These are phyloP conservation scores for Scaptomyza tumidula DNA, from an alignment of 2,888 invertebrate species.

Conservation along the genomic window DNA sequence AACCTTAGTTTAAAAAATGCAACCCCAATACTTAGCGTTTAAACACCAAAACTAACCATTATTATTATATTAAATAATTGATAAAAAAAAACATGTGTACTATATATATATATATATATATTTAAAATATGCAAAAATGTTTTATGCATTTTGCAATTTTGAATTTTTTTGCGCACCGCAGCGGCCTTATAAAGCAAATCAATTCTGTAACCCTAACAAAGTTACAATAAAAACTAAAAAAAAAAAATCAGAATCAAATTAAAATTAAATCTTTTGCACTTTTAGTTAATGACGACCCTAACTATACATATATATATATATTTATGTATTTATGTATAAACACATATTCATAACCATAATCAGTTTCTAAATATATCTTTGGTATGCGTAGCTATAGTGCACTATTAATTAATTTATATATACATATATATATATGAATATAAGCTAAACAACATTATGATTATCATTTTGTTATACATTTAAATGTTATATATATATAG, in stretches of 20 bases:
- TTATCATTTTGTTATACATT: slow-evolving; percentile 49
- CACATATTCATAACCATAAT: slow-evolving; percentile 25
- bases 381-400: slow-evolving; percentile 65
- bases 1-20: slow-evolving; percentile 40
- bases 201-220: slow-evolving; percentile 2
- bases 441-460: slow-evolving; percentile 26
- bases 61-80: slow-evolving; percentile 7
- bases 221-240: slow-evolving; percentile 26
- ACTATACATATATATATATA: slow-evolving; percentile 18
- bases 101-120: slow-evolving; percentile 27
- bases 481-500: slow-evolving; percentile 48
- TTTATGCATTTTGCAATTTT: slow-evolving; percentile 18
- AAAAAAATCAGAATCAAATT: slow-evolving; percentile 22
- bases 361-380: slow-evolving; percentile 33
- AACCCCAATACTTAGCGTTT: slow-evolving; percentile 16
- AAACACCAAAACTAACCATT: background rate
- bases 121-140: background rate
- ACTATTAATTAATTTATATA: slow-evolving; percentile 69
- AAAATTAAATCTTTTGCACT: slow-evolving; percentile 42
- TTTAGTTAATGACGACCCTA: slow-evolving; percentile 59
- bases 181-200: slow-evolving; percentile 70
- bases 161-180: slow-evolving; percentile 64
- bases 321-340: slow-evolving; percentile 17
- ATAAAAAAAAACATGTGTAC: slow-evolving; percentile 12
- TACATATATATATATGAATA: slow-evolving; percentile 35